Percentiles rank a stretch among this genome's conserved stretches.
These are phyloP conservation scores for Chunga burmeisteri DNA, from an alignment of 2,113 vertebrate species.

Conservation along the genomic window DNA sequence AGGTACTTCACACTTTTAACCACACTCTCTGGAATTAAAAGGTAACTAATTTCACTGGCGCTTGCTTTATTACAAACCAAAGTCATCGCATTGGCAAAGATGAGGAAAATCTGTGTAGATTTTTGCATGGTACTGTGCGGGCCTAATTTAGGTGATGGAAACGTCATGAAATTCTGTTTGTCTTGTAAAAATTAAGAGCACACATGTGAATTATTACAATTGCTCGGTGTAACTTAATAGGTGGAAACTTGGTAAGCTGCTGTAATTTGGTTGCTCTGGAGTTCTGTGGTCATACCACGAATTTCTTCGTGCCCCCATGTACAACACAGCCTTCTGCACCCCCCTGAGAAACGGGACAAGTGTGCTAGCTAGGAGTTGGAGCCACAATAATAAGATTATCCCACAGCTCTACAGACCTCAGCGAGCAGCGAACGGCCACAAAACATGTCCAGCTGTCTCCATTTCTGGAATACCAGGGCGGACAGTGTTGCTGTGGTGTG, in stretches of 20 bases:
- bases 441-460: conserved; percentile 1
- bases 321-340: neutral
- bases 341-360: neutral
- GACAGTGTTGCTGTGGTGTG: neutral
- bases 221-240: neutral
- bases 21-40: neutral
- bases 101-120: neutral
- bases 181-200: neutral
- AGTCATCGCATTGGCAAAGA: neutral
- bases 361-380: neutral
- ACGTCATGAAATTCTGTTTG: neutral
- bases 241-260: neutral
- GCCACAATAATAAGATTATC: neutral
- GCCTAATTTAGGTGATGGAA: neutral
- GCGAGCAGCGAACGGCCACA: neutral
- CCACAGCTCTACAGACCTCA: neutral
- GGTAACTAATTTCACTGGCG: neutral
- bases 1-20: neutral
- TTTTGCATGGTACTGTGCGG: neutral
- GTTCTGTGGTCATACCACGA: neutral
- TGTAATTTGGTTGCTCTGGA: neutral
- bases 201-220: neutral
- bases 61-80: neutral
- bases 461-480: neutral
- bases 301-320: neutral